Evolutionary conservation across 2,888 invertebrate species (phyloP).

Genomic region (Volucella inflata): DNA sequence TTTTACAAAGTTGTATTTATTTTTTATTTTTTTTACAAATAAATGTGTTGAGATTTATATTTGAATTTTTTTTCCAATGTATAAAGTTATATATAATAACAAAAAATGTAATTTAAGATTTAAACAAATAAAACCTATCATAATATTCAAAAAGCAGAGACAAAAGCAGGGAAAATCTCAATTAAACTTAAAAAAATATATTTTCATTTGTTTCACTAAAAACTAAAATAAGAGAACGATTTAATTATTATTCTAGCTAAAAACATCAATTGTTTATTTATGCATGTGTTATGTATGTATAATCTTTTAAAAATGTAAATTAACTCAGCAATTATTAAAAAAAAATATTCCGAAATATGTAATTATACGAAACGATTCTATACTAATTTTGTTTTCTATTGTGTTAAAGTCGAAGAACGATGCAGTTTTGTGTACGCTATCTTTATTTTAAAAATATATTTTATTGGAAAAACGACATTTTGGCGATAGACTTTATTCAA

Average conservation of each 20-base stretch:
- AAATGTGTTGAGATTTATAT: conserved; percentile 53
- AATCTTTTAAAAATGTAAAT: conserved; percentile 16
- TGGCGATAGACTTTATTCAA: no score
- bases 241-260: conserved; percentile 45
- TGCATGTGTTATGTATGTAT: conserved; percentile 8
- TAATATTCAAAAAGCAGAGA: conserved; percentile 17
- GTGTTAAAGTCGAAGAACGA: neutral
- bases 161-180: conserved; percentile 6
- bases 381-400: neutral
- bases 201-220: conserved; percentile 6
- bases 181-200: conserved; percentile 20
- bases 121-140: conserved; percentile 2
- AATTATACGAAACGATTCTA: neutral
- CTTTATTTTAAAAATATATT: no score
- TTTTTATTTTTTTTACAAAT: conserved; percentile 45
- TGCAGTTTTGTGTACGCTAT: no score
- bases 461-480: no score
- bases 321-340: conserved; percentile 18
- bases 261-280: conserved; percentile 57
- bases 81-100: conserved; percentile 18
- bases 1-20: conserved; percentile 49
- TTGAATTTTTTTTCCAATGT: conserved; percentile 21
- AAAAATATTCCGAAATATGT: neutral
- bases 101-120: conserved; percentile 20
- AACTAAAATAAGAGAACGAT: conserved; percentile 32